Evolutionary conservation across 2,797 vertebrate genomes (phyloP), one percentile per base, ranked within the genome.

Genomic region (Leptatherina wallacei): DNA sequence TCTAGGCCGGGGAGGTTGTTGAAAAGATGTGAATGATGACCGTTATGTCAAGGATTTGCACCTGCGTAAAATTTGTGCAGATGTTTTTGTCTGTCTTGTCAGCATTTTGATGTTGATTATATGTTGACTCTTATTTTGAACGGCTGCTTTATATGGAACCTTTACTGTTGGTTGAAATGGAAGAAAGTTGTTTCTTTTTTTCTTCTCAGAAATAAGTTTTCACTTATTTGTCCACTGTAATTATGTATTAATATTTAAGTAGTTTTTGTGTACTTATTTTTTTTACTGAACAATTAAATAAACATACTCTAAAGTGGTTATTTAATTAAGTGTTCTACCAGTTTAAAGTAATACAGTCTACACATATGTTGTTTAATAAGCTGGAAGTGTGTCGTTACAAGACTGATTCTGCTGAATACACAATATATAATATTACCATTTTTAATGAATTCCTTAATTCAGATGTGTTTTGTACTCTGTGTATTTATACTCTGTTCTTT

Each of bases 21-120:
- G 85, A 83, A 88, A 91, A 88, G 77, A 80, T 89, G 82, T 91
- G 88, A 92, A 86, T 82, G 81, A 71, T 82, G 83, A 74, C 75
- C 78, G 2, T 86, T 77, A 35, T 83, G 35, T 86, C 83, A 60
- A 78, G 83, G 58, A 85, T 71, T 86, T 85, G 56, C 78, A 49
- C 75, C 78, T 65, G 58, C 73, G 71, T 82, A 83, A 24, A 76
- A 27, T 78, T 60, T 72, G 44, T 62, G 49, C 71, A 65, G 58
- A 58, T 60, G 29, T 76, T 54, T 76, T 36, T 22, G 35, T 75
- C 18, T 71, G 56, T 76, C 29, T 35, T 61, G 11, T 56, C 44
- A 24, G 36, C 1, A 11, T 60, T 58, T 52, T 42, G 52, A 52
- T 69, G 33, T 38, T 6, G 42, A 6, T 63, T 55, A 55, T 71